Evolutionary conservation across 1,140 invertebrate species (phyloP).

Genomic region (Heliconius nattereri): DNA sequence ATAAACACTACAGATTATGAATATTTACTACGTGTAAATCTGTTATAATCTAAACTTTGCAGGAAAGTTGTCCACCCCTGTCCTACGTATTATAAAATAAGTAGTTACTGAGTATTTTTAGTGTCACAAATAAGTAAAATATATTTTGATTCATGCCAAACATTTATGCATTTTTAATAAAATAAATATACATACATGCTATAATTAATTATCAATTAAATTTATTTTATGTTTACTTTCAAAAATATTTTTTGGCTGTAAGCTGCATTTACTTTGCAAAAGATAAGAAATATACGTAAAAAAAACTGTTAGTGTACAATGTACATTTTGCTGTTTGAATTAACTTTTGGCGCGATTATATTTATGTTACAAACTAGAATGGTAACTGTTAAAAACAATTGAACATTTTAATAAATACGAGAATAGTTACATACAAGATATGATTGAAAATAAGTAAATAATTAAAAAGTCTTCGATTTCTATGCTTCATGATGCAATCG

Average conservation of each 20-base stretch:
- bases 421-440: not conserved
- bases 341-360: not conserved
- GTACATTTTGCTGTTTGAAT: not conserved
- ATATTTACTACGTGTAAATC: no score
- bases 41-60: no score
- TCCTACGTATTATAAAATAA: no score
- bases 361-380: not conserved
- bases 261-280: not conserved
- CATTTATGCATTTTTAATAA: no score
- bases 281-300: not conserved
- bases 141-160: no score
- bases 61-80: no score
- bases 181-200: no score
- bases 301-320: not conserved
- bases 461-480: not conserved
- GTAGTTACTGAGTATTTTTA: no score
- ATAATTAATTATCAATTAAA: no score
- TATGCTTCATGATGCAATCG: not conserved
- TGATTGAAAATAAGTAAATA: conserved; percentile 15
- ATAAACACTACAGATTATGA: not conserved
- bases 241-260: not conserved
- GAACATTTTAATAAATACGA: not conserved
- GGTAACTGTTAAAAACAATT: not conserved
- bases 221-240: no score
- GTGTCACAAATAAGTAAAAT: no score